A percentile compares a stretch with the other conserved stretches of the same genome.
Evolutionary conservation across 2,797 vertebrate genomes (phyloP).

Genomic region (Malacoctenus gilli): DNA sequence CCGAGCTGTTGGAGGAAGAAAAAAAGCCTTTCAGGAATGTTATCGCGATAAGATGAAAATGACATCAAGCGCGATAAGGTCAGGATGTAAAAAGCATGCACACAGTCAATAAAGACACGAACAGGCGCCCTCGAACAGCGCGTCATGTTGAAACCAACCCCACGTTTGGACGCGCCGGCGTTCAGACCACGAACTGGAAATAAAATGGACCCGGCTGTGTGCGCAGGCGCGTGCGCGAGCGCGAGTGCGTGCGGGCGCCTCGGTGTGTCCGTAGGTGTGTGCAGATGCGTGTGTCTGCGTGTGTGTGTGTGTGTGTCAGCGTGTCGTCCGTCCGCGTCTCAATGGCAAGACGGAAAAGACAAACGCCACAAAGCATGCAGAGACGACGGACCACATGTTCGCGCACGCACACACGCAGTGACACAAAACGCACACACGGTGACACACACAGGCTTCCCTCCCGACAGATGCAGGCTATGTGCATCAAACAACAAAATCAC

Average conservation of each 20-base stretch:
- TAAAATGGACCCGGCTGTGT: conserved; percentile 65
- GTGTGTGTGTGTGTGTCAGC: conserved; percentile 23
- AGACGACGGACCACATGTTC: conserved; percentile 61
- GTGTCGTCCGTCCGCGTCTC: conserved; percentile 20
- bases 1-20: not conserved
- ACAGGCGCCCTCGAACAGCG: not conserved
- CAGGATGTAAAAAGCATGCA: conserved; percentile 42
- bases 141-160: conserved; percentile 40
- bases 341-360: conserved; percentile 23
- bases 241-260: conserved; percentile 5
- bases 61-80: conserved; percentile 66
- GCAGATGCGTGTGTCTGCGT: conserved; percentile 27
- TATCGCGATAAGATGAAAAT: conserved; percentile 66
- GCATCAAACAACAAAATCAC: conserved; percentile 71
- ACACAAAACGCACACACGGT: conserved; percentile 10
- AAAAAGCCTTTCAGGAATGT: conserved; percentile 18
- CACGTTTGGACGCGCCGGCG: conserved; percentile 32
- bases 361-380: conserved; percentile 48
- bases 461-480: conserved; percentile 63
- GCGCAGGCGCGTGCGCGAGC: conserved; percentile 24
- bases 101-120: not conserved
- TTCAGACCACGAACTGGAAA: conserved; percentile 39
- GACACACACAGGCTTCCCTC: conserved; percentile 42
- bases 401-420: conserved; percentile 32
- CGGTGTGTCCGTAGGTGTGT: conserved; percentile 9